Percentiles rank a stretch among this genome's conserved stretches.
Conservation (phyloP, 2,888 invertebrate genomes). For the Linnaemya tessellans region DNA sequence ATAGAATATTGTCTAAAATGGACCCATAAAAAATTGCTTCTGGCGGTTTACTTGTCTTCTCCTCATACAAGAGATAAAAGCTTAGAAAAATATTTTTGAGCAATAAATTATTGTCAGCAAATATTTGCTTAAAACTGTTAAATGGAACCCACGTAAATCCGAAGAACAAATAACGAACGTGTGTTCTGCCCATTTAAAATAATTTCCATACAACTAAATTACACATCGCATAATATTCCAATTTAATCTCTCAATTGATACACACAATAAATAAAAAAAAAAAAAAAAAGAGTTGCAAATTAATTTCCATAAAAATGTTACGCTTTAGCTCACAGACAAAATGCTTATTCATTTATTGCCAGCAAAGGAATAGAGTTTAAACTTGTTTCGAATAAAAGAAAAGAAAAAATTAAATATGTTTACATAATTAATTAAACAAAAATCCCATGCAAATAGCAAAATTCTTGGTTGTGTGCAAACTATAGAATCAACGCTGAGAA, state of each 20-base stretch:
- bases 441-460: slow-evolving; percentile 67
- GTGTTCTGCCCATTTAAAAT: slow-evolving; percentile 57
- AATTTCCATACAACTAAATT: slow-evolving; percentile 32
- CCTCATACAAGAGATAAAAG: no score
- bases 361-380: neutral
- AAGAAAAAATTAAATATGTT: slow-evolving; percentile 75
- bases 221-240: neutral
- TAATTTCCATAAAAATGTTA: slow-evolving; percentile 79
- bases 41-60: no score
- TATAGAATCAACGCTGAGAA: slow-evolving; percentile 35
- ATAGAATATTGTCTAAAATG: no score
- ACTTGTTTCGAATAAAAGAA: slow-evolving; percentile 18
- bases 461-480: slow-evolving; percentile 6
- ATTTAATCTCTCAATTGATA: slow-evolving; percentile 81
- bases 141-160: slow-evolving; percentile 54
- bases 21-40: no score
- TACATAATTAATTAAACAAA: slow-evolving; percentile 81
- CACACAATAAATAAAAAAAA: slow-evolving; percentile 67
- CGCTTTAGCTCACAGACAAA: slow-evolving; percentile 17
- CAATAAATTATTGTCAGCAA: slow-evolving; percentile 55
- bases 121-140: slow-evolving; percentile 69
- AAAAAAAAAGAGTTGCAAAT: slow-evolving; percentile 77
- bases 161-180: slow-evolving; percentile 25
- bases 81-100: no score
- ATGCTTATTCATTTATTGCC: neutral